Percentiles rank a stretch among this genome's conserved stretches.
These are phyloP conservation scores for Colinus virginianus DNA, from an alignment of 2,113 vertebrate genomes.

Conservation along the genomic window DNA sequence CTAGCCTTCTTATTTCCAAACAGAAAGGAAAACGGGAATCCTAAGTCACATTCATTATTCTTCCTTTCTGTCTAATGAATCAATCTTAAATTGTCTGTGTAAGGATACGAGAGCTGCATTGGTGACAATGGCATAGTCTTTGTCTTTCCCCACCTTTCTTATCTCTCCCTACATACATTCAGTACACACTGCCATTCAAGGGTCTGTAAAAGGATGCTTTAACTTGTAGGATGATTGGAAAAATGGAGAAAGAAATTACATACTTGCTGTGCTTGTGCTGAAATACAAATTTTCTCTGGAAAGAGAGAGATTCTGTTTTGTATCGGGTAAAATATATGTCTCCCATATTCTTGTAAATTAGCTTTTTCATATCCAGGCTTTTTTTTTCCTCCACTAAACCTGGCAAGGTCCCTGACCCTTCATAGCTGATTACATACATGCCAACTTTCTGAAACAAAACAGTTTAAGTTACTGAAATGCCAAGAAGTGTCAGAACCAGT, in stretches of 20 bases:
- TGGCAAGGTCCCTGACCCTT: background rate
- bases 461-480: background rate
- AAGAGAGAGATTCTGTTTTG: background rate
- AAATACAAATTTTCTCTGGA: background rate
- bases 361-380: background rate
- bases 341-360: background rate
- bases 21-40: background rate
- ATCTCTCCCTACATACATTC: background rate
- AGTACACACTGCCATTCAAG: background rate
- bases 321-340: background rate
- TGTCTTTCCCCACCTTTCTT: background rate
- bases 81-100: background rate
- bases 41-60: background rate
- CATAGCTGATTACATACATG: background rate
- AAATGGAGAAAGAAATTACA: background rate
- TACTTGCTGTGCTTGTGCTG: background rate
- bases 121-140: background rate
- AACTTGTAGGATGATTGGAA: background rate
- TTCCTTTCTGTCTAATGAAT: slow-evolving; percentile 11
- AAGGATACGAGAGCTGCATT: background rate
- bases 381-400: background rate
- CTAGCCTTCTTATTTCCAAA: background rate
- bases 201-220: background rate
- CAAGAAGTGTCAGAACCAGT: background rate
- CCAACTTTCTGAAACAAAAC: slow-evolving; percentile 16